phyloP scores from a whole-genome alignment of 2,888 invertebrate genomes.

The Trichogramma evanescens region DNA sequence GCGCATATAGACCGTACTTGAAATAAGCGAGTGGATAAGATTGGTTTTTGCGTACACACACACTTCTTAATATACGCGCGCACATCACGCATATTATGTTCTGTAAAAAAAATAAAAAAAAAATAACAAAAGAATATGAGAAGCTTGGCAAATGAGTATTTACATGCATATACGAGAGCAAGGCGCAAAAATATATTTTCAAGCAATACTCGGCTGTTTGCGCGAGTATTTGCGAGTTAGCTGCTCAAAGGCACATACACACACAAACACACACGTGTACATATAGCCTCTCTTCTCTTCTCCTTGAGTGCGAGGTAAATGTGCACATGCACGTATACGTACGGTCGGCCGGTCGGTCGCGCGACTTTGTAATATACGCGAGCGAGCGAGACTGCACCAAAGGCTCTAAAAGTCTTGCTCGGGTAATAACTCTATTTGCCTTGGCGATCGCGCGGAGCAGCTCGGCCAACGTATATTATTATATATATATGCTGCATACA shows the following conservation, averaged over 20 bases:
- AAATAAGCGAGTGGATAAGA: no score
- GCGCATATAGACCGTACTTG: no score
- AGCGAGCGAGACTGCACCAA: background rate
- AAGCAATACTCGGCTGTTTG: background rate
- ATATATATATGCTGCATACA: background rate
- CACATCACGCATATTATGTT: no score
- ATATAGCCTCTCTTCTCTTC: background rate
- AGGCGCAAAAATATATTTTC: background rate
- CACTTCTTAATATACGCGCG: no score
- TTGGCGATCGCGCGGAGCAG: conserved; percentile 4
- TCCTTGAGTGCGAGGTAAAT: background rate
- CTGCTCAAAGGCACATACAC: no score
- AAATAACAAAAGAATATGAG: no score
- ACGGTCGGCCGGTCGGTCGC: background rate
- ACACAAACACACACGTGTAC: no score
- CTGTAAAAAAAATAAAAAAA: no score
- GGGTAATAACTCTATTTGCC: conserved; percentile 44
- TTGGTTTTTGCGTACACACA: no score
- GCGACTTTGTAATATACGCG: background rate
- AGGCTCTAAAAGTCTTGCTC: conserved; percentile 41
- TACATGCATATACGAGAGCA: background rate
- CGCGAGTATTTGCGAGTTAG: no score
- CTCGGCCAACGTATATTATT: background rate
- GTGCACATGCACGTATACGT: background rate
- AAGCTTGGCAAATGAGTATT: background rate